A percentile compares a stretch with the other conserved stretches of the same genome.
Conservation (phyloP, 2,888 invertebrate genomes). For the Dolichomitus sp. region DNA sequence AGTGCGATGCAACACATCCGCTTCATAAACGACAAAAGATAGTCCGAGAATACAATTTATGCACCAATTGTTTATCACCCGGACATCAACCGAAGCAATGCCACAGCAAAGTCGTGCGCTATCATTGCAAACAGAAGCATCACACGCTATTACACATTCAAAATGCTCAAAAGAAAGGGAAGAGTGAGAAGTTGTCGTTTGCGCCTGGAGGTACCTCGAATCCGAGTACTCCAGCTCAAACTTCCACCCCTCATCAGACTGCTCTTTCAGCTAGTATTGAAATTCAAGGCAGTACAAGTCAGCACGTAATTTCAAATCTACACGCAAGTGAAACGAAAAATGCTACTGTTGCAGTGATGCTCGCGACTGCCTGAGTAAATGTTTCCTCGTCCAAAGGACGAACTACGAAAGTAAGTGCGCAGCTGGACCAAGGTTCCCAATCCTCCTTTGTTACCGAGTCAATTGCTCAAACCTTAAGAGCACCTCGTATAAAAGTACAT, state of each 20-base stretch:
- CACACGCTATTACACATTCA: constrained; percentile 21
- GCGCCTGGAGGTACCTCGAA: neutral
- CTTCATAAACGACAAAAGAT: too few relatives aligned
- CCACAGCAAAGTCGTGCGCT: constrained; percentile 20
- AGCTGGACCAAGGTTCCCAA: constrained; percentile 67
- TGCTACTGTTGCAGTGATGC: constrained; percentile 32
- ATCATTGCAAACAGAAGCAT: constrained; percentile 44
- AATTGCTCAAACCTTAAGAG: constrained; percentile 49
- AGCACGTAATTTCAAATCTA: too few relatives aligned
- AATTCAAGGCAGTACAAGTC: too few relatives aligned
- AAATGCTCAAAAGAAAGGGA: neutral
- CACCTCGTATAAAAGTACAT: constrained; percentile 35
- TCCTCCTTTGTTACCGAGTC: constrained; percentile 63
- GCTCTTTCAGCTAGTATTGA: too few relatives aligned
- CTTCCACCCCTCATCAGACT: neutral
- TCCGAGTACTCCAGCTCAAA: neutral
- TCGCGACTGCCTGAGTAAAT: constrained; percentile 55
- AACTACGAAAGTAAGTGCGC: constrained; percentile 44
- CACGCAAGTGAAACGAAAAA: neutral
- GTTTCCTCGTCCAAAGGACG: constrained; percentile 20
- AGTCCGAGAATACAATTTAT: too few relatives aligned
- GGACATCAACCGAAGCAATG: constrained; percentile 23
- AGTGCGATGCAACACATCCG: too few relatives aligned
- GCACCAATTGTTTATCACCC: neutral
- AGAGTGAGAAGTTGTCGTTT: neutral